Conservation (phyloP, 2,888 invertebrate genomes). For the Scrobipalpa atriplicella region DNA sequence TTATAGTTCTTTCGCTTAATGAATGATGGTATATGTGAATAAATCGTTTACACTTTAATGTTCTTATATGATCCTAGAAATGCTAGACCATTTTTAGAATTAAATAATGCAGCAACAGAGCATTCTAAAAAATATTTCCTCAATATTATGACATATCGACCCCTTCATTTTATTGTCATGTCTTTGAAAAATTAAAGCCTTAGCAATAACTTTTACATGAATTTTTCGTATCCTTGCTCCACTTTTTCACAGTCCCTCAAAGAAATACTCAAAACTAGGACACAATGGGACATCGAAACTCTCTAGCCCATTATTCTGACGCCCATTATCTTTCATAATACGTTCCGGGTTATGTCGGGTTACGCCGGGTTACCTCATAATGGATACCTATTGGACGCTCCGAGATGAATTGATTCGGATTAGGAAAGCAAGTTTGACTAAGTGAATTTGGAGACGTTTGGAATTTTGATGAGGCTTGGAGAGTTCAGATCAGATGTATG, state of each 20-base stretch:
- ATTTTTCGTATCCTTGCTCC: not conserved
- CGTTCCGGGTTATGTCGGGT: conserved; percentile 52
- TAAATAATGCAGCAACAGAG: too few species aligned
- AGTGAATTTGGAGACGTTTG: conserved; percentile 37
- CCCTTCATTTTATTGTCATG: not conserved
- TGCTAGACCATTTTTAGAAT: too few species aligned
- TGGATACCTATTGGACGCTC: conserved; percentile 44
- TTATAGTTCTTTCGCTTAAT: too few species aligned
- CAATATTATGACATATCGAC: not conserved
- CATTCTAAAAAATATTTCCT: too few species aligned
- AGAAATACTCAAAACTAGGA: conserved; percentile 31
- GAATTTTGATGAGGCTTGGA: conserved; percentile 27
- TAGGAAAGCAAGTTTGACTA: conserved; percentile 43
- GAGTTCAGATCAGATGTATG: not conserved
- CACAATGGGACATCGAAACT: conserved; percentile 52
- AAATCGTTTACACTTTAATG: too few species aligned
- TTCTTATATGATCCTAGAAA: too few species aligned
- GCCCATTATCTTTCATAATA: conserved; percentile 65
- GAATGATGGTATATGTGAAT: too few species aligned
- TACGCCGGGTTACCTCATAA: conserved; percentile 63
- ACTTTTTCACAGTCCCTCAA: not conserved
- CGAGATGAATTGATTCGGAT: conserved; percentile 67
- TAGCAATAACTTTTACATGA: too few species aligned
- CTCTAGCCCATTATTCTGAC: conserved; percentile 47
- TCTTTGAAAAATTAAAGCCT: not conserved